Evolutionary conservation across 2,113 vertebrate genomes (phyloP).

Genomic region (Gambusia holbrooki): DNA sequence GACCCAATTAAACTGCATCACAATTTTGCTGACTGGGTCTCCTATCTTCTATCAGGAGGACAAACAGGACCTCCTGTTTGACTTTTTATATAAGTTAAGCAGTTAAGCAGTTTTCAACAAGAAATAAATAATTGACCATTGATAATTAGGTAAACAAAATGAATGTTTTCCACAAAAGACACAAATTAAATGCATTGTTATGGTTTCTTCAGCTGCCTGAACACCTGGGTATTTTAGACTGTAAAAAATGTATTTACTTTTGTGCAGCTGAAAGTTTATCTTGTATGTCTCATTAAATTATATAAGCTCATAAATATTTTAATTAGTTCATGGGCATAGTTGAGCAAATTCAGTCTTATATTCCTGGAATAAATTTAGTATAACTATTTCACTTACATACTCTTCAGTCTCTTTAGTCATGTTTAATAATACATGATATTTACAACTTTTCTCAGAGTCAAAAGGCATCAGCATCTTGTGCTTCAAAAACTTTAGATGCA

Average conservation of each 20-base stretch:
- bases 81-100: not conserved
- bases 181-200: not conserved
- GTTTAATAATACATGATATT: not conserved
- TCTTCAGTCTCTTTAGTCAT: not conserved
- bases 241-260: not conserved
- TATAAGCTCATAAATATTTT: not conserved
- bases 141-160: constrained; percentile 20
- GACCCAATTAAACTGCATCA: constrained; percentile 9
- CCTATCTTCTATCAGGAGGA: not conserved
- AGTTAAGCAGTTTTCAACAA: not conserved
- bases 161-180: not conserved
- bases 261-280: not conserved
- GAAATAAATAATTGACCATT: constrained; percentile 15
- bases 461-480: not conserved
- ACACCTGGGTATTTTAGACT: not conserved
- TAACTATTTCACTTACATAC: not conserved
- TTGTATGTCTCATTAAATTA: not conserved
- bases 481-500: no score
- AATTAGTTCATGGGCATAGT: not conserved
- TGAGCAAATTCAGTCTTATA: not conserved
- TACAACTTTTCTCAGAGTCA: not conserved
- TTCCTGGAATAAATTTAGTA: not conserved
- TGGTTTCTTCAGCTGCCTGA: not conserved
- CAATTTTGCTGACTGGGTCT: constrained; percentile 4
- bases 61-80: not conserved